These are phyloP conservation scores for Anguilla obscura DNA, from an alignment of 2,797 vertebrate genomes.

Conservation along the genomic window DNA sequence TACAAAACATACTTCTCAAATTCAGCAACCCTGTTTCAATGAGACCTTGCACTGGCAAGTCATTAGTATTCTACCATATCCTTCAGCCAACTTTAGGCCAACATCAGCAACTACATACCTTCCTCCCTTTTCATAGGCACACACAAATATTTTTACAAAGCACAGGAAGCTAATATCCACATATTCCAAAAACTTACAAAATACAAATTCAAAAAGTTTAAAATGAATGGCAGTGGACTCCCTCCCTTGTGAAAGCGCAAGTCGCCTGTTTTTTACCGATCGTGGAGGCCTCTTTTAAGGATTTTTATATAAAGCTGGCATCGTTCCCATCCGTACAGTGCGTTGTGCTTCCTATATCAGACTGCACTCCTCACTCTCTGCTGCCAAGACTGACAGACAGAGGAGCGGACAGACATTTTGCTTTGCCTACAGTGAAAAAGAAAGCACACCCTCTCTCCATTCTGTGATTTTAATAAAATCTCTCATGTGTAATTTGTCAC, in stretches of 20 bases:
- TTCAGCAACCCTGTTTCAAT: conserved; percentile 16
- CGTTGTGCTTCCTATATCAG: conserved; percentile 14
- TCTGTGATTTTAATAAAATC: neutral
- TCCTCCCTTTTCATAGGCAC: conserved; percentile 38
- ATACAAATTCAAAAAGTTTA: conserved; percentile 40
- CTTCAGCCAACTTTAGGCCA: neutral
- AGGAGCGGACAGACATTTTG: neutral
- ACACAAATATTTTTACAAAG: conserved; percentile 36
- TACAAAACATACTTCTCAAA: neutral
- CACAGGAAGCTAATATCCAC: conserved; percentile 45
- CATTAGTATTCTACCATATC: neutral
- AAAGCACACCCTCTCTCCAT: neutral
- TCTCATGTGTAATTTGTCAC: neutral
- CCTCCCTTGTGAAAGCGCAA: conserved; percentile 14
- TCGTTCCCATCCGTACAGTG: conserved; percentile 1
- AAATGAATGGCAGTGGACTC: conserved; percentile 58
- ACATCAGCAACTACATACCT: conserved; percentile 33
- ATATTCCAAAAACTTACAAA: conserved; percentile 48
- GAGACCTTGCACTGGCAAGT: neutral
- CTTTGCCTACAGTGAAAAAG: neutral
- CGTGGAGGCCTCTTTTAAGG: neutral
- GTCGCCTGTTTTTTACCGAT: neutral
- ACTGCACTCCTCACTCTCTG: neutral
- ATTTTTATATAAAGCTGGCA: conserved; percentile 22
- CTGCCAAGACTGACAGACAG: neutral